phyloP scores from a whole-genome alignment of 2,797 vertebrate genomes.

The Mallotus villosus region DNA sequence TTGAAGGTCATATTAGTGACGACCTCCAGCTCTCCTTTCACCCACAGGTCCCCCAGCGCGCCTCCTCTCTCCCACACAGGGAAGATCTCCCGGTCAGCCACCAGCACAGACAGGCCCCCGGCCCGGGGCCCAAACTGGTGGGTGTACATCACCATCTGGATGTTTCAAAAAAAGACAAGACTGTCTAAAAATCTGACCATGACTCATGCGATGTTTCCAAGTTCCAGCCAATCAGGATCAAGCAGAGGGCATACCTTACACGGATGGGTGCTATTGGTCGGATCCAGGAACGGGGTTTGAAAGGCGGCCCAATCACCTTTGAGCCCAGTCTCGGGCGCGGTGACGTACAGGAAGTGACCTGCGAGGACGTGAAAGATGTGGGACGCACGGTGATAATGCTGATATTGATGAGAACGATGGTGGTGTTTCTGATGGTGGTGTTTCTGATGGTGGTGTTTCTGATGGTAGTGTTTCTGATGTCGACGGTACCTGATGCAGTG shows the following conservation, averaged over 20 bases:
- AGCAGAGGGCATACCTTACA: slow-evolving; percentile 71
- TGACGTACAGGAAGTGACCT: slow-evolving; percentile 81
- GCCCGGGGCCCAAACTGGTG: slow-evolving; percentile 82
- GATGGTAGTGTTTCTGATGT: not conserved
- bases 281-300: slow-evolving; percentile 69
- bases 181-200: no score
- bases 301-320: slow-evolving; percentile 71
- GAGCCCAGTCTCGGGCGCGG: slow-evolving; percentile 53
- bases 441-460: not conserved
- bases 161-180: not conserved
- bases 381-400: not conserved
- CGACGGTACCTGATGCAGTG: slow-evolving; percentile 71
- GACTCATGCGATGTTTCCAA: not conserved
- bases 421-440: not conserved
- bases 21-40: slow-evolving; percentile 84
- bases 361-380: not conserved
- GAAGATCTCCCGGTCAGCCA: slow-evolving; percentile 57
- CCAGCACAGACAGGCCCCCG: slow-evolving; percentile 73
- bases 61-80: slow-evolving; percentile 78
- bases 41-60: slow-evolving; percentile 83
- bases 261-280: slow-evolving; percentile 56
- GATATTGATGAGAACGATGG: not conserved
- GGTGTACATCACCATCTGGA: slow-evolving; percentile 86
- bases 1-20: slow-evolving; percentile 62
- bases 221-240: not conserved